Base-by-base conservation (phyloP, 2,888 invertebrate species). In the Chloroclystis v-ata region DNA sequence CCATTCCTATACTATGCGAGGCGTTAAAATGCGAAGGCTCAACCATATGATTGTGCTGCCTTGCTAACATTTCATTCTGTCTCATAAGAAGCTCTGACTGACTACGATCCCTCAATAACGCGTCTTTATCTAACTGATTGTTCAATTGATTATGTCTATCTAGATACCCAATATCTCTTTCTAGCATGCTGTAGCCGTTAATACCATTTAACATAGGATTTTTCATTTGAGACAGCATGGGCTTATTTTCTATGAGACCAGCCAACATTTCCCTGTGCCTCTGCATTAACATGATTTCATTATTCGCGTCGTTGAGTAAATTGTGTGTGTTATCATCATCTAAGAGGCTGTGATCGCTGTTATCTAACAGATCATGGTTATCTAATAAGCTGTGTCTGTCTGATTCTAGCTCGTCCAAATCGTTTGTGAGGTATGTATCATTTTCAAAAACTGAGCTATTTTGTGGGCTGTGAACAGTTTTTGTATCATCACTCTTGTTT, bases 301-400 rank as follows among this genome's bases (percentile, higher is more conserved):
- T 78, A 47, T 75, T 80, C 0, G 76, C 76, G 37, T 82, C 82
- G 49, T 78, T 74, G 1, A 86, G 59, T n/a, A 85, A 61, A 37
- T 74, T 79, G 61, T 87, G 86, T 45, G 80, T 76, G 52, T 70
- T 73, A 40, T 87, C 85, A 44, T 86, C 85, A 13, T 87, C 87
- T 30, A 87, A 47, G 7, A 87, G 55, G 30, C 80, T 81, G 73
- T 85, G 88, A 49, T 88, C 86, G 43, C 82, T 85, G 65, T 71
- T 84, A 40, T 88, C 85, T 64, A 87, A 63, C 43, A 88, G 54
- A 52, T 85, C 84, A 59, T 89, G 86, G 55, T 81, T 86, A 47
- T 89, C 89, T 59, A 89, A 60, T 46, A 89, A 60, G 57, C 84
- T 85, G 64, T 89, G 88, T 64, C 88, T 75, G 49, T 89, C 88